Evolutionary conservation across 2,888 invertebrate species (phyloP).

Genomic region (Lepetodrilus schrolli): DNA sequence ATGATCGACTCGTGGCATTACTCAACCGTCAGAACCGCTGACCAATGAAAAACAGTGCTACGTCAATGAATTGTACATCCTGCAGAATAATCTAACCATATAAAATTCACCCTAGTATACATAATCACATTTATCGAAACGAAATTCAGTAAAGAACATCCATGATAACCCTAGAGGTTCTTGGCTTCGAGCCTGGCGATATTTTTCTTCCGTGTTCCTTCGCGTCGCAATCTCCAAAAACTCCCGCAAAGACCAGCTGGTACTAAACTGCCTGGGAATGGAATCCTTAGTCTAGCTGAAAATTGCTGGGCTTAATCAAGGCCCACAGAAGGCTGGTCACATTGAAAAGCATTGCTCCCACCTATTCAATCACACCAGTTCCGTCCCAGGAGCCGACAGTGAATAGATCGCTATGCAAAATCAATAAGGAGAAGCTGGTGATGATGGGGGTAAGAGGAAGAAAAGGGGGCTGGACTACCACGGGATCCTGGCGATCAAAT

Average conservation of each 20-base stretch:
- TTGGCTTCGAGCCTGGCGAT: no score
- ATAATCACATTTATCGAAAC: no score
- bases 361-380: slow-evolving; percentile 8
- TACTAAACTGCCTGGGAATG: neutral
- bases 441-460: slow-evolving; percentile 13
- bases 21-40: no score
- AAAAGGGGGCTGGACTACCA: slow-evolving; percentile 8
- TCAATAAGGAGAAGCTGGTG: slow-evolving; percentile 9
- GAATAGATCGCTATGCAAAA: slow-evolving; percentile 19
- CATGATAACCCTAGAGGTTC: no score
- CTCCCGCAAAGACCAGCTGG: neutral
- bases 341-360: neutral
- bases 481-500: slow-evolving; percentile 17
- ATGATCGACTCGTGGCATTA: no score
- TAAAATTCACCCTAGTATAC: no score
- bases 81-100: no score
- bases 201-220: no score
- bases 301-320: neutral
- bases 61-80: no score
- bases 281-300: neutral
- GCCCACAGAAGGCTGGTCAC: neutral
- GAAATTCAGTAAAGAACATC: no score
- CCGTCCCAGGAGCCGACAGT: neutral
- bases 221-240: no score
- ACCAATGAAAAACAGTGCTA: no score